phyloP scores from a whole-genome alignment of 2,797 vertebrate species.

The Lagorchestes hirsutus region DNA sequence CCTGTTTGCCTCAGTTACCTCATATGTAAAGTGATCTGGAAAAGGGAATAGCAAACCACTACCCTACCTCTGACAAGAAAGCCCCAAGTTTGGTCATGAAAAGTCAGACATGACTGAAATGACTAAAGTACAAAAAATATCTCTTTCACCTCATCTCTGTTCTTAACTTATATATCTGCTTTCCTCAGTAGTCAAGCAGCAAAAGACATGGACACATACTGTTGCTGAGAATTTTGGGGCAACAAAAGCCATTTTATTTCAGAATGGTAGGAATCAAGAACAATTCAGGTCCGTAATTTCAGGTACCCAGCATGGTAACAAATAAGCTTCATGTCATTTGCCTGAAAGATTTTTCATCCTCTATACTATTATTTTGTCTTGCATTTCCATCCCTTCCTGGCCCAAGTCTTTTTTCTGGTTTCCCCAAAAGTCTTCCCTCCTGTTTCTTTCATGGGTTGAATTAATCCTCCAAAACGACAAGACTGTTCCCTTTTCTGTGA shows the following conservation, averaged over 20 bases:
- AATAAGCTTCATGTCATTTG: background rate
- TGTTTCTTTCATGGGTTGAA: background rate
- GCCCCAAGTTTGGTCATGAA: background rate
- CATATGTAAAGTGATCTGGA: background rate
- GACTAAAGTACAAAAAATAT: background rate
- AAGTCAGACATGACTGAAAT: background rate
- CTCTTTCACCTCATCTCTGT: background rate
- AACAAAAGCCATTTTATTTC: background rate
- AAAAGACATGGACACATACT: background rate
- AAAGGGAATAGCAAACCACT: background rate
- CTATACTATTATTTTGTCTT: background rate
- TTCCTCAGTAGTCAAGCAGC: background rate
- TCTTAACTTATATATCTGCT: background rate
- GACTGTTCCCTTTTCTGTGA: background rate
- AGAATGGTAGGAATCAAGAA: background rate
- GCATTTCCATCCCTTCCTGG: background rate
- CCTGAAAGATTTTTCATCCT: background rate
- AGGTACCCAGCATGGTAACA: background rate
- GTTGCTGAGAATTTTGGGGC: background rate
- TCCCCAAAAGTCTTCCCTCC: background rate
- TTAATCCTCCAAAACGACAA: background rate
- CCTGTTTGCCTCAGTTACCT: background rate
- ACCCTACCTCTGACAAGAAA: background rate
- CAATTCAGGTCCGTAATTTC: background rate
- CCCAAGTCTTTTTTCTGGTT: background rate